Evolutionary conservation across 2,113 vertebrate genomes (phyloP).

Genomic region (Suncus etruscus): DNA sequence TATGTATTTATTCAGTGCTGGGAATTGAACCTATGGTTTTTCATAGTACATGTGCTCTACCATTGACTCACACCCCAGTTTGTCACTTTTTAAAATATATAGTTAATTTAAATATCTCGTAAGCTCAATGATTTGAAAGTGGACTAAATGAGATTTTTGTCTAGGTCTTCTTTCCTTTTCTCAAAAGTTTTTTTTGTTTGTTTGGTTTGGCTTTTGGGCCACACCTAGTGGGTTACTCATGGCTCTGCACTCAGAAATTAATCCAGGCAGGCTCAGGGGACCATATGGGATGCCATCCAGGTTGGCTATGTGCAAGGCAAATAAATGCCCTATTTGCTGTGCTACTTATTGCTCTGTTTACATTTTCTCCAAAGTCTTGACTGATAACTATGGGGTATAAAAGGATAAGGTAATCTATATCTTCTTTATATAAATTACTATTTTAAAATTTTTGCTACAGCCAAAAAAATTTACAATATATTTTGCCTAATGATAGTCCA

Average conservation of each 20-base stretch:
- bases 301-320: too few species aligned
- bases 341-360: too few species aligned
- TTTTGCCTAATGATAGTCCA: background rate
- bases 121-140: slow-evolving; percentile 8
- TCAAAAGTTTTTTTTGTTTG: background rate
- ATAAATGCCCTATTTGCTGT: too few species aligned
- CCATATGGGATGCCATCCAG: too few species aligned
- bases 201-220: too few species aligned
- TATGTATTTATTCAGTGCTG: too few species aligned
- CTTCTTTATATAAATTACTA: slow-evolving; percentile 1
- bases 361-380: slow-evolving; percentile 28
- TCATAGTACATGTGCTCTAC: too few species aligned
- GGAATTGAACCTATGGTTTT: too few species aligned
- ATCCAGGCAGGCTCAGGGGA: too few species aligned
- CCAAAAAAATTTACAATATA: background rate
- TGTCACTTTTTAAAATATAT: slow-evolving; percentile 9
- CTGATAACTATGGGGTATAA: background rate
- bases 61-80: too few species aligned
- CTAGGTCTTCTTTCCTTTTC: slow-evolving; percentile 2
- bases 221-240: too few species aligned
- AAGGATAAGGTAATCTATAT: slow-evolving; percentile 6
- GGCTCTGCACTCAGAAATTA: too few species aligned
- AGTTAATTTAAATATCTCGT: slow-evolving; percentile 11
- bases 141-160: background rate
- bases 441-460: slow-evolving; percentile 17